Percentiles rank a stretch among this genome's conserved stretches.
These are phyloP conservation scores for Leucoptera coffeella DNA, from an alignment of 2,888 invertebrate genomes.

Conservation along the genomic window DNA sequence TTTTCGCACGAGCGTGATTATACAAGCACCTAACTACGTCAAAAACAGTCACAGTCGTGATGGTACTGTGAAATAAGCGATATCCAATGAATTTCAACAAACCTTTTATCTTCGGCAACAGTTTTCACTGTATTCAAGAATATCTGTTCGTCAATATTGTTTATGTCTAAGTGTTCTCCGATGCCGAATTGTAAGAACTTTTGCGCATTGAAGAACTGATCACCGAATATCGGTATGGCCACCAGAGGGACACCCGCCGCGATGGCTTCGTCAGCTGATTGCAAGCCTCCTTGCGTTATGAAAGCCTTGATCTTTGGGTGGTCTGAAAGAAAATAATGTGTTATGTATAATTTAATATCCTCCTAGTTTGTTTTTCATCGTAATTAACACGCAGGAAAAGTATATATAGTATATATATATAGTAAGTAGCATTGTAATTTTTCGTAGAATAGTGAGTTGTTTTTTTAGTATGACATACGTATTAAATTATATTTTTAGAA, in stretches of 20 bases:
- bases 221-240: constrained; percentile 3
- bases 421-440: too few relatives aligned
- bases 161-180: constrained; percentile 2
- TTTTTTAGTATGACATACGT: too few relatives aligned
- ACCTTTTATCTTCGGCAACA: constrained; percentile 3
- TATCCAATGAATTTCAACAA: not conserved
- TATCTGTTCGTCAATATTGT: constrained; percentile 1
- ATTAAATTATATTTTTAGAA: too few relatives aligned
- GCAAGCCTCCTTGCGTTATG: constrained; percentile 4
- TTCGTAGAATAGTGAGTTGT: too few relatives aligned
- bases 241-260: constrained; percentile 2
- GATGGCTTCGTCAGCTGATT: constrained; percentile 4
- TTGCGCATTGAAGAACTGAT: constrained; percentile 4
- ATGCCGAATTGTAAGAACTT: constrained; percentile 3
- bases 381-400: too few relatives aligned
- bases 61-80: too few relatives aligned
- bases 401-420: too few relatives aligned
- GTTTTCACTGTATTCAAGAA: constrained; percentile 1
- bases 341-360: too few relatives aligned
- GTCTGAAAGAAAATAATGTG: constrained; percentile 1
- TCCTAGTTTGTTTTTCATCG: too few relatives aligned
- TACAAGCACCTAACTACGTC: too few relatives aligned
- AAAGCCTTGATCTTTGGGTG: constrained; percentile 4
- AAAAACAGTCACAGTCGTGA: too few relatives aligned
- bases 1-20: too few relatives aligned